Base-by-base conservation (phyloP, 1,140 invertebrate species). In the Plodia interpunctella region DNA sequence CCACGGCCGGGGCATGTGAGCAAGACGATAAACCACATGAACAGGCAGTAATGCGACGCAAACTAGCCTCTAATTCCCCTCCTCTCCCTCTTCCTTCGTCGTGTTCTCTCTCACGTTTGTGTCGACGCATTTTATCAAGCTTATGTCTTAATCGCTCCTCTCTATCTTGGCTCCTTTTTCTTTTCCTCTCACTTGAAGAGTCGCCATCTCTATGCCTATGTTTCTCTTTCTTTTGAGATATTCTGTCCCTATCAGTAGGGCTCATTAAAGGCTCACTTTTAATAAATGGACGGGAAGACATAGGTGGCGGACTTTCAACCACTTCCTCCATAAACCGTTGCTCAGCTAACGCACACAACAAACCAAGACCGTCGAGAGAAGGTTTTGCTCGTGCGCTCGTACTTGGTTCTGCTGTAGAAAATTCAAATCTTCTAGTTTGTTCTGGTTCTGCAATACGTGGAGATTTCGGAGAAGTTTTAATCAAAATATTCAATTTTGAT, bases 281-380 rank as follows among this genome's bases (percentile, higher is more conserved):
- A 18, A 88, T 83, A 57, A 79, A 86, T 0, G 80, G 74, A 57
- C 76, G 72, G 18, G 81, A 73, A 11, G 80, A 64, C 25, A 70
- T 68, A 11, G 56, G 55, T 55, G 72, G 63, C 51, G 76, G 71
- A 38, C 63, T 80, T 18, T 92, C 91, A 13, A 83, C 91, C 3
- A 88, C 92, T 81, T 96, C 94, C 73, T 96, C 95, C 84, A 94
- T 92, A 60, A 96, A 94, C 57, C 95, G 91, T 72, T 97, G 95
- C 74, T 97, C 96, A 0, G 96, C 96, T 20, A 97, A 83, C 0
- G 95, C 95, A 82, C 96, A 97, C 4, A 97, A 80, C 20, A 97
- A 82, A 58, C 95, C 94, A 19, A 97, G 83, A 0, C 96, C 95
- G 61, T 94, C 94, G 0, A 95, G 90, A 10, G 89, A 85, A 38